A percentile compares a stretch with the other conserved stretches of the same genome.
Conservation (phyloP, 2,797 vertebrate genomes). For the Onychomys leucogaster region DNA sequence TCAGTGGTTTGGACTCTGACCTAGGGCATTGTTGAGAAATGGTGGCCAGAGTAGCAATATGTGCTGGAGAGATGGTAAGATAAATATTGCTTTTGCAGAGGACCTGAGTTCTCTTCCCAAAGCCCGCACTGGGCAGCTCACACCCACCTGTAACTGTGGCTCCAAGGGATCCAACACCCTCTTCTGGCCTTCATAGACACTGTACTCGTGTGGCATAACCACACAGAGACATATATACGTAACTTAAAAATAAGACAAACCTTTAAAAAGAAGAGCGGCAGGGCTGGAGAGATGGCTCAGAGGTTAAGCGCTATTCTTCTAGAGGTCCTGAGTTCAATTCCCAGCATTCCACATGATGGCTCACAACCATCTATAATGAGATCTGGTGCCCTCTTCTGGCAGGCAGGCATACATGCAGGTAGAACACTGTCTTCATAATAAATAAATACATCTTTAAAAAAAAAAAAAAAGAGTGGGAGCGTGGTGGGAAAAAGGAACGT, state of each 20-base stretch:
- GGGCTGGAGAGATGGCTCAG: background rate
- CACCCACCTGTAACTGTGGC: background rate
- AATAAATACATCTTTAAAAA: background rate
- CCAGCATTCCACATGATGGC: background rate
- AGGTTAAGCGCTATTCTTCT: background rate
- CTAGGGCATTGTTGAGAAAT: background rate
- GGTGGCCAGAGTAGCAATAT: no score
- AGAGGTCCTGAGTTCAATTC: background rate
- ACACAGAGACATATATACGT: background rate
- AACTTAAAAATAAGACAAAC: background rate
- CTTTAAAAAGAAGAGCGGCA: background rate
- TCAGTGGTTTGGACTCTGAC: background rate
- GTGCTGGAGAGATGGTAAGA: background rate
- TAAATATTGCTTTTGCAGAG: background rate
- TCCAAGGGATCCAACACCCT: background rate
- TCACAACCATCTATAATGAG: background rate
- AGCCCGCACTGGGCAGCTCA: background rate
- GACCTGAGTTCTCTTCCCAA: background rate
- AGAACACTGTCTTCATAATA: background rate
- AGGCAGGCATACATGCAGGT: background rate
- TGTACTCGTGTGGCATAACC: background rate
- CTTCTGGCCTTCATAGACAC: background rate
- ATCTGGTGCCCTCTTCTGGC: background rate
- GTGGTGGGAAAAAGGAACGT: background rate
- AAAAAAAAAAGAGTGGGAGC: background rate